A percentile compares a stretch with the other conserved stretches of the same genome.
Evolutionary conservation across 2,888 invertebrate genomes (phyloP).

Genomic region (Allacma fusca): DNA sequence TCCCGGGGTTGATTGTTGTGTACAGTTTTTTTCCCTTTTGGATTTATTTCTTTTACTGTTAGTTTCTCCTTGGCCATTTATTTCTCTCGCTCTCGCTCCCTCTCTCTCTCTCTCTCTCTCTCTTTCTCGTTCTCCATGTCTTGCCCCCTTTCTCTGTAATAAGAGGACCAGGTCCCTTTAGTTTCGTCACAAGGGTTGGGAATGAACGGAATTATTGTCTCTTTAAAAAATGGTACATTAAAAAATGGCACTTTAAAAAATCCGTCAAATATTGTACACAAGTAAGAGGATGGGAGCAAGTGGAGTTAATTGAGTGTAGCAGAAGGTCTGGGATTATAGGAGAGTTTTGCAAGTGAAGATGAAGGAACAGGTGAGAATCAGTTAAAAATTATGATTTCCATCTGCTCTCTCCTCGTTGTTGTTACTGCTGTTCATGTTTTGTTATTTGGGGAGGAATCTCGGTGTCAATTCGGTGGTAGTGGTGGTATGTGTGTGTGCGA

Average conservation of each 20-base stretch:
- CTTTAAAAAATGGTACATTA: too few species aligned
- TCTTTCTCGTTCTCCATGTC: neutral
- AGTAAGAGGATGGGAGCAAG: too few species aligned
- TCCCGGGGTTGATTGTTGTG: conserved; percentile 14
- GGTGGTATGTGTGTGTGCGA: neutral
- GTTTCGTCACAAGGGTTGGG: too few species aligned
- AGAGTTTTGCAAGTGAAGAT: neutral
- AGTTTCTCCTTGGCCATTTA: neutral
- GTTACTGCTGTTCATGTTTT: neutral
- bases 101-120: conserved; percentile 10
- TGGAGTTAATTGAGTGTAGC: too few species aligned
- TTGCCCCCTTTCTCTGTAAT: neutral
- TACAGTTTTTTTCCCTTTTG: conserved; percentile 3
- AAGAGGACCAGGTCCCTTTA: too few species aligned
- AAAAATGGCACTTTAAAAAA: too few species aligned
- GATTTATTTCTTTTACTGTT: neutral
- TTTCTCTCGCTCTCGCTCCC: neutral
- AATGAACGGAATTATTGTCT: too few species aligned
- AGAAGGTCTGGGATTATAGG: too few species aligned
- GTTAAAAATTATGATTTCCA: conserved; percentile 18
- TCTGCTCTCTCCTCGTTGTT: conserved; percentile 26
- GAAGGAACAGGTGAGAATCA: conserved; percentile 37
- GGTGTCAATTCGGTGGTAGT: conserved; percentile 38
- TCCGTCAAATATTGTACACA: too few species aligned
- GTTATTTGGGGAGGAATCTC: conserved; percentile 7